Evolutionary conservation across 2,888 invertebrate species (phyloP).

Genomic region (Drosophila subsilvestris): DNA sequence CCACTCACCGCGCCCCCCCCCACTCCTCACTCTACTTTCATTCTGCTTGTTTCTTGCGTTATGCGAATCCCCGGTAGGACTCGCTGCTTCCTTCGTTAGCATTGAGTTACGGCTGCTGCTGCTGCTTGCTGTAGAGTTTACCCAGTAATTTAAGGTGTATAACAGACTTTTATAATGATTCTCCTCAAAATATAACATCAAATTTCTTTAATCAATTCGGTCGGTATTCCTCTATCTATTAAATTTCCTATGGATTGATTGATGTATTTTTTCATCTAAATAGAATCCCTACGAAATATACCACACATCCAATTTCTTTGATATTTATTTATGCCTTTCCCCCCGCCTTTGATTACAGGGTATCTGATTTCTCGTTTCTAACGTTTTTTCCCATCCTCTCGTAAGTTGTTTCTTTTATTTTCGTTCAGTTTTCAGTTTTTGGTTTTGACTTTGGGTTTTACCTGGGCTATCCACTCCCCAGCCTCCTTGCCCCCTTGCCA

Average conservation of each 20-base stretch:
- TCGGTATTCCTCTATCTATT: no score
- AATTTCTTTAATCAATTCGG: no score
- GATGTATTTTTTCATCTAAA: no score
- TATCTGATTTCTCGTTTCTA: not conserved
- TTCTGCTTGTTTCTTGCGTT: slow-evolving; percentile 45
- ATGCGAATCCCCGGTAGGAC: slow-evolving; percentile 37
- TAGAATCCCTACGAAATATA: no score
- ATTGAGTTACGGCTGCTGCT: slow-evolving; percentile 43
- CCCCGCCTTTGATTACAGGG: no score
- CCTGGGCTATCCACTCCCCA: slow-evolving; percentile 42
- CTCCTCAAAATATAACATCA: no score
- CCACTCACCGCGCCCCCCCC: not conserved
- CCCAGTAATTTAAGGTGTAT: slow-evolving; percentile 6
- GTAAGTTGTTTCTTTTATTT: slow-evolving; percentile 28
- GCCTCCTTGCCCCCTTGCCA: not conserved
- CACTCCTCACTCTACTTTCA: not conserved
- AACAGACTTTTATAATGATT: no score
- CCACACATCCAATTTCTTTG: no score
- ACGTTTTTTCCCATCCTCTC: not conserved
- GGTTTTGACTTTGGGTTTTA: slow-evolving; percentile 60
- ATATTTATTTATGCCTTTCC: no score
- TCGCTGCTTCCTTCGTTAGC: slow-evolving; percentile 51
- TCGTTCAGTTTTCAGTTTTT: slow-evolving; percentile 62
- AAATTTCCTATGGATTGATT: no score
- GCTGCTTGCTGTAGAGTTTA: not conserved